Conservation (phyloP, 1,140 invertebrate species). For the Bacillus rossius region DNA sequence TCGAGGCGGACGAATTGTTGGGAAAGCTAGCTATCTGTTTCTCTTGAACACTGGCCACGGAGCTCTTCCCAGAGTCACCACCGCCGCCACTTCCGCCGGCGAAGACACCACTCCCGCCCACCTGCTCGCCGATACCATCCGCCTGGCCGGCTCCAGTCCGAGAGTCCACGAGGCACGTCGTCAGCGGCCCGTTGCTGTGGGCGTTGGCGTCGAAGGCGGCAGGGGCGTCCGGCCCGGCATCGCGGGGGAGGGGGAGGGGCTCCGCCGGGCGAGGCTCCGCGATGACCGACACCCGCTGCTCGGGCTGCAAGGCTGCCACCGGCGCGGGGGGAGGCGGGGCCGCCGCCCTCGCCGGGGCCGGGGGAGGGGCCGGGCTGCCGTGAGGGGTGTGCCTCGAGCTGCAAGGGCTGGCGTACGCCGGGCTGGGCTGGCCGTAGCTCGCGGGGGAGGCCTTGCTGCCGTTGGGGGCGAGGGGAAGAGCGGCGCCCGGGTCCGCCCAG, state of each 20-base stretch:
- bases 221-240: too few species aligned
- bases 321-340: constrained; percentile 39
- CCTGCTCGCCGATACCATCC: too few species aligned
- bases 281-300: constrained; percentile 38
- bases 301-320: not conserved
- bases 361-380: constrained; percentile 51
- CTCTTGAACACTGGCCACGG: too few species aligned
- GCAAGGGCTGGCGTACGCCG: constrained; percentile 47
- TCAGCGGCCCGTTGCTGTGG: not conserved
- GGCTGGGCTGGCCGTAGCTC: constrained; percentile 53
- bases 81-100: too few species aligned
- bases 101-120: too few species aligned
- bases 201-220: too few species aligned
- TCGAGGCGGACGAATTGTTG: too few species aligned
- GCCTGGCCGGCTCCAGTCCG: too few species aligned
- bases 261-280: constrained; percentile 37
- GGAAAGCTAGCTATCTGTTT: too few species aligned
- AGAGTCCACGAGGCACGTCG: too few species aligned
- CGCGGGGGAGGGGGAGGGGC: too few species aligned
- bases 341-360: constrained; percentile 37
- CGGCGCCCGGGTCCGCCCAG: constrained; percentile 8
- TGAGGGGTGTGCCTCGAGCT: constrained; percentile 50
- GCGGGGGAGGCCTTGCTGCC: constrained; percentile 38
- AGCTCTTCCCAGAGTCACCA: too few species aligned
- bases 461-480: constrained; percentile 9